A percentile compares a stretch with the other conserved stretches of the same genome.
These are phyloP conservation scores for Rhagonycha fulva DNA, from an alignment of 2,888 invertebrate genomes.

Conservation along the genomic window DNA sequence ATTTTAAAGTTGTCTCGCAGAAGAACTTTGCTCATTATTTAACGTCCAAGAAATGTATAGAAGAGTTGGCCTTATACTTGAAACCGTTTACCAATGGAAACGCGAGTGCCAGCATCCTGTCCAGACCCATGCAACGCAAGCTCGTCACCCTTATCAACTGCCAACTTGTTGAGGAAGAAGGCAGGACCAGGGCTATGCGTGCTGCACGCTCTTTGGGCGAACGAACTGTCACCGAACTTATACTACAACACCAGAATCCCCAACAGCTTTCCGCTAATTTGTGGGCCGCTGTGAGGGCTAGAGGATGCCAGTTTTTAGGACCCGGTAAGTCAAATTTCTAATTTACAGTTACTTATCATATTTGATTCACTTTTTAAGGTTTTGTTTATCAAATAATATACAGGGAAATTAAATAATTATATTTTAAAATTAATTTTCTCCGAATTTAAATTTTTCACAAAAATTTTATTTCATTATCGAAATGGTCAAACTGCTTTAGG, in stretches of 20 bases:
- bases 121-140: slow-evolving; percentile 95
- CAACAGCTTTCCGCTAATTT: slow-evolving; percentile 92
- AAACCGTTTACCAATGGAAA: slow-evolving; percentile 75
- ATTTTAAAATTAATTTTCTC: no score
- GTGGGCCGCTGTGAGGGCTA: slow-evolving; percentile 95
- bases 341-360: not conserved
- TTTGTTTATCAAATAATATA: no score
- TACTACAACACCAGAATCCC: slow-evolving; percentile 94
- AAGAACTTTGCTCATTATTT: slow-evolving; percentile 63
- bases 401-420: no score
- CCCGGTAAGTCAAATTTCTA: slow-evolving; percentile 58
- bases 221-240: slow-evolving; percentile 90
- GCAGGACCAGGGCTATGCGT: slow-evolving; percentile 75
- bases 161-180: slow-evolving; percentile 89
- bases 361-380: no score
- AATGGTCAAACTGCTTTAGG: no score
- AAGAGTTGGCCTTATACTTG: slow-evolving; percentile 85
- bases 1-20: slow-evolving; percentile 58
- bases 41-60: slow-evolving; percentile 78
- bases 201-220: slow-evolving; percentile 93
- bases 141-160: slow-evolving; percentile 91
- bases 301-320: slow-evolving; percentile 97
- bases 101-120: slow-evolving; percentile 60
- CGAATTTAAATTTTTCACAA: no score
- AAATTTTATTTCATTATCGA: no score